phyloP scores from a whole-genome alignment of 2,888 invertebrate genomes.

The Nomada flava region DNA sequence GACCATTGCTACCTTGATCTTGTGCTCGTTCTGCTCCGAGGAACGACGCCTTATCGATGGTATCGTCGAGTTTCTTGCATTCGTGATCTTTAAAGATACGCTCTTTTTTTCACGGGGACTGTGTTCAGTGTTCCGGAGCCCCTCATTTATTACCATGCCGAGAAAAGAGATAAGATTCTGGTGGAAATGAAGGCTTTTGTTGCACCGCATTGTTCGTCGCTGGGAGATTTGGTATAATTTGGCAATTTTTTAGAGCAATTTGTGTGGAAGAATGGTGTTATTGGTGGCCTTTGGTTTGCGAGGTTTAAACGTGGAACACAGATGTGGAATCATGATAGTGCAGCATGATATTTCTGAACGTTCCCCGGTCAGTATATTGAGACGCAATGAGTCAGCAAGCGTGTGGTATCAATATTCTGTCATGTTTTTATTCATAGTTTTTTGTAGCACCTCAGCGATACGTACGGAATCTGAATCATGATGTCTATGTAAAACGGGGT shows the following conservation, averaged over 20 bases:
- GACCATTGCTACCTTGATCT: conserved; percentile 14
- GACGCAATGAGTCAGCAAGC: neutral
- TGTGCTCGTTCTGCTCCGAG: neutral
- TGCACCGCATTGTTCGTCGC: neutral
- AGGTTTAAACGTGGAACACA: neutral
- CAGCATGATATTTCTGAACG: neutral
- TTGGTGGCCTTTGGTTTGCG: neutral
- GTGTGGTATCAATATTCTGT: too few relatives aligned
- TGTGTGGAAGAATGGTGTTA: neutral
- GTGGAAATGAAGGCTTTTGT: neutral
- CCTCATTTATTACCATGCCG: conserved; percentile 9
- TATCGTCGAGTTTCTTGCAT: conserved; percentile 29
- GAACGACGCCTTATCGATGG: conserved; percentile 39
- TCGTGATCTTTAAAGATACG: conserved; percentile 22
- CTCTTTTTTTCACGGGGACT: neutral
- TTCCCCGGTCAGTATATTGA: neutral
- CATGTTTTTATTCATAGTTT: neutral
- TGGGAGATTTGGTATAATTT: neutral
- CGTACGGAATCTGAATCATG: neutral
- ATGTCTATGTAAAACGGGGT: neutral
- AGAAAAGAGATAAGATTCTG: neutral
- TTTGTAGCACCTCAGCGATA: neutral
- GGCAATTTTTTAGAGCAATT: neutral
- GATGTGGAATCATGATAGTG: neutral
- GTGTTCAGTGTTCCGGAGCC: conserved; percentile 2